Conservation (phyloP, 2,113 vertebrate species). For the Platysteira castanea region DNA sequence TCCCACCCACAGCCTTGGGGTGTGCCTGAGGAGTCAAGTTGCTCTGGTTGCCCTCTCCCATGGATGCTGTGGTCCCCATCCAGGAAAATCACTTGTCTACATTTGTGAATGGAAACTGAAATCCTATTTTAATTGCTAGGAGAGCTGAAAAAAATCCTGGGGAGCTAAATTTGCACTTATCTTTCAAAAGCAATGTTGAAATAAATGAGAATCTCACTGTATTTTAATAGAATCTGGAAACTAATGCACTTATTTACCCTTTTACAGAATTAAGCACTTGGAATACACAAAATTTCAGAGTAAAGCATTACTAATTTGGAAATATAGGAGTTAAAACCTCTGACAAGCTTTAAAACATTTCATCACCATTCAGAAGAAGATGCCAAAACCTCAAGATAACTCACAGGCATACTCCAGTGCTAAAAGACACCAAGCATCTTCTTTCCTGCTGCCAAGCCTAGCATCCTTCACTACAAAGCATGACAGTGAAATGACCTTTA, state of each 20-base stretch:
- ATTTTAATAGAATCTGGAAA: background rate
- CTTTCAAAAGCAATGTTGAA: background rate
- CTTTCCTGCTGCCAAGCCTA: background rate
- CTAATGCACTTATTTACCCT: background rate
- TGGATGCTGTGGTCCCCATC: background rate
- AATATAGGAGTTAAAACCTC: background rate
- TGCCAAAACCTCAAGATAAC: background rate
- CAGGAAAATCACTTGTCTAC: background rate
- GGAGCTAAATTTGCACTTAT: background rate
- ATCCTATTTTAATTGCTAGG: background rate
- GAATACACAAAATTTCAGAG: background rate
- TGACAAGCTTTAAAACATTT: background rate
- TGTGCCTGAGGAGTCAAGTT: background rate
- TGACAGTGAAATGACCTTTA: background rate
- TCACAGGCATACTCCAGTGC: background rate
- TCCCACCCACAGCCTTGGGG: accelerated
- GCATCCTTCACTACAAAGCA: background rate
- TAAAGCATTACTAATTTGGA: background rate
- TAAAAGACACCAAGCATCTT: background rate
- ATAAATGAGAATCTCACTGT: background rate
- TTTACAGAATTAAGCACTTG: background rate
- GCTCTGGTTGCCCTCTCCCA: background rate
- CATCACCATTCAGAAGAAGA: background rate
- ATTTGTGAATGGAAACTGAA: background rate
- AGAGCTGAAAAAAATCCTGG: background rate